Base-by-base conservation (phyloP, 30 jellyfish, hydroid and myxozoan genomes). In the Calvadosia cruxmelitensis region DNA sequence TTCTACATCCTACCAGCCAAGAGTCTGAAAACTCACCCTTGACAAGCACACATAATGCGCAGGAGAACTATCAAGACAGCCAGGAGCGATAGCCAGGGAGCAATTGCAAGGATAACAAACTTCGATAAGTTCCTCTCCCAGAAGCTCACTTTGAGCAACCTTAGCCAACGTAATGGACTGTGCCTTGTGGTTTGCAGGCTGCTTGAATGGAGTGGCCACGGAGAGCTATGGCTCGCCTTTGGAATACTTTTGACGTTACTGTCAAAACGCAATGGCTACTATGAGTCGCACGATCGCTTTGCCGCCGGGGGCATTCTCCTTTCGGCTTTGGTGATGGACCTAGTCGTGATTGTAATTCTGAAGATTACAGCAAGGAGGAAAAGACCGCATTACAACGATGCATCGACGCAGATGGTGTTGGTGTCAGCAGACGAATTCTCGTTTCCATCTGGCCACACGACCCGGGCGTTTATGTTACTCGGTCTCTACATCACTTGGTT, bases 381-480 rank as follows among this genome's bases (percentile, higher is more conserved):
- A 32, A 70, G 96, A 48, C 96, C 96, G n/a, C 34, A 52, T 2
- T 81, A 79, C 82, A 85, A 85, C 64, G 76, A 80, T 29, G 50
- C 33, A 34, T 92, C 69, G 72, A 76, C 74, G 49, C 78, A 81
- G 76, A 57, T 74, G 66, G 83, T 83, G 31, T 77, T 90, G 0
- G 84, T 82, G 28, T 36, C 82, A 34, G 81, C 76, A 33, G 96
- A 86, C 65, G 69, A 68, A 15, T 86, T 62, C 63, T 86, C 96
- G 12, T 86, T 86, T 50, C 96, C 96, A 13, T 86, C 96, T 42
- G 96, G 96, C 25, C 96, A 86, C 68, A 65, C 96, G n/a, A 86
- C 96, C 31, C 68, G 96, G 64, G 94, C 83, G 13, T 51, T 81
- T 27, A 35, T 80, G 84, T 61, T 86, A n/a, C 29, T 57, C 24